Conservation (phyloP, 2,113 vertebrate species). For the Helogale parvula region DNA sequence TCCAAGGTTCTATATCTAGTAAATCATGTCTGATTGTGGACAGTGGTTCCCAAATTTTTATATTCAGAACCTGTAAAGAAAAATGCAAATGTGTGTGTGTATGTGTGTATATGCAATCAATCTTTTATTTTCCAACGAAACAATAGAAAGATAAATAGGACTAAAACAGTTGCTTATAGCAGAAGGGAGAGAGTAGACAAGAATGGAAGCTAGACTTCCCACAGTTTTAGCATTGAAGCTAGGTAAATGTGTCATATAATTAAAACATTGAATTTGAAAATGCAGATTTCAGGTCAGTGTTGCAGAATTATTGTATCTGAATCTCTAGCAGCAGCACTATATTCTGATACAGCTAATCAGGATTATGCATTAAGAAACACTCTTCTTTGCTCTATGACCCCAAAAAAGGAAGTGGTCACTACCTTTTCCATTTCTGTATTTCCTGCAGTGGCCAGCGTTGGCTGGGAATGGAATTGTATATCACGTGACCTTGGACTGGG, state of each 20-base stretch:
- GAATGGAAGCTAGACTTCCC: slow-evolving; percentile 9
- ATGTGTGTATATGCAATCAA: neutral
- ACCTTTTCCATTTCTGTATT: neutral
- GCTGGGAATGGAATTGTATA: neutral
- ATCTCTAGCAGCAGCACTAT: neutral
- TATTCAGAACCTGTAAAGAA: slow-evolving; percentile 6
- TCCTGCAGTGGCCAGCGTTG: neutral
- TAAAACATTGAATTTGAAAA: neutral
- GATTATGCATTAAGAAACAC: neutral
- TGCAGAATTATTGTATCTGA: neutral
- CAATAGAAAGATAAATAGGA: neutral
- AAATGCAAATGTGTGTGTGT: neutral
- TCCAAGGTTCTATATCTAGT: neutral
- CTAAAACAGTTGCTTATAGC: neutral
- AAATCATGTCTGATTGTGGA: slow-evolving; percentile 2
- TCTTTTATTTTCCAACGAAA: slow-evolving; percentile 51
- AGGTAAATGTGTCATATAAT: neutral
- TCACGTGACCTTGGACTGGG: neutral
- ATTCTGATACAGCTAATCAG: neutral
- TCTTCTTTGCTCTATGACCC: neutral
- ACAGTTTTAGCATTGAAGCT: neutral
- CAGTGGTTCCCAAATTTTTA: neutral
- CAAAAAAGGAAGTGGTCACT: neutral
- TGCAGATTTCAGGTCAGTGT: neutral
- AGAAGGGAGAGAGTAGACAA: neutral